Base-by-base conservation (phyloP, 1,140 invertebrate species). In the Ctenoplectra terminalis region DNA sequence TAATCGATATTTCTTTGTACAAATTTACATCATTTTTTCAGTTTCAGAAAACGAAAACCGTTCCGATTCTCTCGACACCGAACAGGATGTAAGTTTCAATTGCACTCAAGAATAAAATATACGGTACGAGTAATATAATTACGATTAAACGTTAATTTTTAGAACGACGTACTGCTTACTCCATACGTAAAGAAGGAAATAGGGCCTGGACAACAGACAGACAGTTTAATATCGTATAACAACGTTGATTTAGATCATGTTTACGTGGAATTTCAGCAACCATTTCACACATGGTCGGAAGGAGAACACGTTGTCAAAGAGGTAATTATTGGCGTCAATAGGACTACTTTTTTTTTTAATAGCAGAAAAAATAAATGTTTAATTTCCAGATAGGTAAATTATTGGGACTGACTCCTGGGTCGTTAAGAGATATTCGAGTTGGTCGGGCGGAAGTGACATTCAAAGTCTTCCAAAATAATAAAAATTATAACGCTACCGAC, bases 361-460 rank as follows among this genome's bases (percentile, higher is more conserved):
- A 2, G n/a, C 34, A 31, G 0, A 61, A 11, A 3, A 61, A 61
- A 6, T 26, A 46, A 52, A 7, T 20, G 26, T 60, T 54, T 29
- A 34, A 80, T 87, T 82, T 66, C 29, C 82, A 94, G 89, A 94
- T 97, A 56, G 94, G 94, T 56, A 94, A 95, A 86, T 90, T 96
- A 76, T 92, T 97, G 75, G 94, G 95, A 69, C 90, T 97, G 81
- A 94, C 95, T 69, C 92, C 93, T 43, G 92, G 94, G 11, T 91
- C 92, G 4, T 94, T 96, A 37, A 94, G 86, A 50, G 93, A 95
- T 80, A 90, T 94, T 67, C 97, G 97, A 74, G 95, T 97, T 81
- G 96, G 96, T 81, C 93, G 94, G 34, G 95, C 96, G 74, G 96
- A 97, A 94, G 96, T 98, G 6, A 96, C 96, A 8, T 98, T 98